These are phyloP conservation scores for Malacosoma neustria DNA, from an alignment of 2,888 invertebrate genomes.

Conservation along the genomic window DNA sequence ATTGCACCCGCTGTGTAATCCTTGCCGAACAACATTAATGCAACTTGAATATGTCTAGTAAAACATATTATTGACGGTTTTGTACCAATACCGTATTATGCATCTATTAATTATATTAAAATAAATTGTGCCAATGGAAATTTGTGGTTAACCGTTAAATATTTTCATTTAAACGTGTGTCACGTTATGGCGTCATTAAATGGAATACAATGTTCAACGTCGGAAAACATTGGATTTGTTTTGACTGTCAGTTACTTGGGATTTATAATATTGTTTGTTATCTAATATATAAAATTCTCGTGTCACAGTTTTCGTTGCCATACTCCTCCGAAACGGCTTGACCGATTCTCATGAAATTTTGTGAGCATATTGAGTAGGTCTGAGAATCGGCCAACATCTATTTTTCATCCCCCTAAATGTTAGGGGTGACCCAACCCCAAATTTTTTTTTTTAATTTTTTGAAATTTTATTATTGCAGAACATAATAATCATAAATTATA, in stretches of 20 bases:
- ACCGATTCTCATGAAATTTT: not conserved
- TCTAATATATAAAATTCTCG: too few relatives aligned
- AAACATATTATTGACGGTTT: constrained; percentile 25
- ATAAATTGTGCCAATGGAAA: not conserved
- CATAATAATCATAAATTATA: too few relatives aligned
- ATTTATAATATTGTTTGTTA: too few relatives aligned
- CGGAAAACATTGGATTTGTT: too few relatives aligned
- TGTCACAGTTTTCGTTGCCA: not conserved
- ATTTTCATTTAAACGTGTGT: not conserved
- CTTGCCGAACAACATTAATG: constrained; percentile 62
- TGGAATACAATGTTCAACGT: not conserved
- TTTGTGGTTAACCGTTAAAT: not conserved
- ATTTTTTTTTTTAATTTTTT: too few relatives aligned
- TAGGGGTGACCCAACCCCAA: too few relatives aligned
- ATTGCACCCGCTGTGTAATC: constrained; percentile 60
- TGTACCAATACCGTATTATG: not conserved
- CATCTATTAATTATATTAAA: not conserved
- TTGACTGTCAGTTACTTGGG: too few relatives aligned
- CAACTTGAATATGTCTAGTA: constrained; percentile 59
- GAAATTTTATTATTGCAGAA: too few relatives aligned
- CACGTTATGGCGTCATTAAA: not conserved
- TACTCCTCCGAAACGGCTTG: not conserved
- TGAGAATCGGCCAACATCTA: too few relatives aligned
- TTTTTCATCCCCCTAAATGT: too few relatives aligned
- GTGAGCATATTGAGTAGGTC: too few relatives aligned